These are phyloP conservation scores for Hippocampus abdominalis DNA, from an alignment of 2,113 vertebrate genomes.

Conservation along the genomic window DNA sequence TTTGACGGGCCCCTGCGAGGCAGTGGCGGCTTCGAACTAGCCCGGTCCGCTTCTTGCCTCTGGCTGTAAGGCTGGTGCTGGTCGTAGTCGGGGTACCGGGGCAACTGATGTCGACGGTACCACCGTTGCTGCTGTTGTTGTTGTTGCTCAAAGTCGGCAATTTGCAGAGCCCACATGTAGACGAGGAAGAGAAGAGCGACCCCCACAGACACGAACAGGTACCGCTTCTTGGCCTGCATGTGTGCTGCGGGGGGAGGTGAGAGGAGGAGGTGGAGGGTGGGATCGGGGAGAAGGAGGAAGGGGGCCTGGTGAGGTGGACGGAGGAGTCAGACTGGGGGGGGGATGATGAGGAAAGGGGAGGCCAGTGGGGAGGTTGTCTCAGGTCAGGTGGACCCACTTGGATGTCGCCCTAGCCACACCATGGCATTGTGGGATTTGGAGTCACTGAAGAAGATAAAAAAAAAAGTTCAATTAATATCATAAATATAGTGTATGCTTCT, in stretches of 20 bases:
- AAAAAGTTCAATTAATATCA: neutral
- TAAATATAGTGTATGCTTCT: neutral
- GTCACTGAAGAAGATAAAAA: slow-evolving; percentile 45
- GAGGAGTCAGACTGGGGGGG: neutral
- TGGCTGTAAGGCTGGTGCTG: slow-evolving; percentile 46
- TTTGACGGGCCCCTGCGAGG: slow-evolving; percentile 52
- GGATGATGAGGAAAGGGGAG: slow-evolving; percentile 26
- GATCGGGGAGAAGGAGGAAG: neutral
- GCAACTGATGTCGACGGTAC: slow-evolving; percentile 51
- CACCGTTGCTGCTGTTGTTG: slow-evolving; percentile 54
- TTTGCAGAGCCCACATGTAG: slow-evolving; percentile 77
- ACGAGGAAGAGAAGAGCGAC: slow-evolving; percentile 77
- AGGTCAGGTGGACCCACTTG: slow-evolving; percentile 32
- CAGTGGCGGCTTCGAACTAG: slow-evolving; percentile 34
- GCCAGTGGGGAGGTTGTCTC: slow-evolving; percentile 21
- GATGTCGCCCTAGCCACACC: slow-evolving; percentile 44
- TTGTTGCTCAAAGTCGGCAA: slow-evolving; percentile 70
- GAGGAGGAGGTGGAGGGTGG: slow-evolving; percentile 3
- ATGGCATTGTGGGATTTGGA: slow-evolving; percentile 48
- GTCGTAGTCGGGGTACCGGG: slow-evolving; percentile 43
- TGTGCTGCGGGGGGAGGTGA: slow-evolving; percentile 65
- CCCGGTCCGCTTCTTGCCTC: slow-evolving; percentile 41
- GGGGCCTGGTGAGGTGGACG: neutral
- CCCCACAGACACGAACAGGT: slow-evolving; percentile 80
- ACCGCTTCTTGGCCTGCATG: slow-evolving; percentile 85